These are phyloP conservation scores for Chamaea fasciata DNA, from an alignment of 2,113 vertebrate species.

Conservation along the genomic window DNA sequence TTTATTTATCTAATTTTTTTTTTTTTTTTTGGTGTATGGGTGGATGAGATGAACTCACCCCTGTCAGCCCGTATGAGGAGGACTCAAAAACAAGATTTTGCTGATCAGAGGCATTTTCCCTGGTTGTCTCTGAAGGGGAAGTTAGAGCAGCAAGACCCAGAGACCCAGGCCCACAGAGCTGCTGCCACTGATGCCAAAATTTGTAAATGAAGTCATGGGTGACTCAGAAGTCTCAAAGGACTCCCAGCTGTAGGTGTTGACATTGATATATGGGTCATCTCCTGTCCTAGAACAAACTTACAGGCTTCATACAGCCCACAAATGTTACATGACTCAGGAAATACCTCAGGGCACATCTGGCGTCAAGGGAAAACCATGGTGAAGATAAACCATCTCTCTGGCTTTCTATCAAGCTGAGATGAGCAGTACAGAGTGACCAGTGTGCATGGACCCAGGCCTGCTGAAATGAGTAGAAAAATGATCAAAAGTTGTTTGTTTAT, in stretches of 20 bases:
- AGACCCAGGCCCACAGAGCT: not conserved
- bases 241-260: not conserved
- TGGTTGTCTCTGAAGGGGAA: not conserved
- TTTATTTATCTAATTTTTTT: not conserved
- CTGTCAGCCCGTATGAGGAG: not conserved
- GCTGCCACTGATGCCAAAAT: not conserved
- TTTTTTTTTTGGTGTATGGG: not conserved
- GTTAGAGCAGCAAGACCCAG: not conserved
- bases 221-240: not conserved
- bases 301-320: not conserved
- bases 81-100: not conserved
- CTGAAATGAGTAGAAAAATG: not conserved
- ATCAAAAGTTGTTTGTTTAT: not conserved
- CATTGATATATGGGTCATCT: not conserved
- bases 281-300: not conserved
- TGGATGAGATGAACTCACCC: not conserved
- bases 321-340: not conserved
- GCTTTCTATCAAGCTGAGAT: not conserved
- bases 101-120: not conserved
- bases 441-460: not conserved
- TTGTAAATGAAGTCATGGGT: not conserved
- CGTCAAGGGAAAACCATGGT: not conserved
- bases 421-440: not conserved
- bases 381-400: conserved; percentile 24
- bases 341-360: not conserved